Percentiles rank a stretch among this genome's conserved stretches.
These are phyloP conservation scores for Oncorhynchus clarkii DNA, from an alignment of 2,113 vertebrate genomes.

Conservation along the genomic window DNA sequence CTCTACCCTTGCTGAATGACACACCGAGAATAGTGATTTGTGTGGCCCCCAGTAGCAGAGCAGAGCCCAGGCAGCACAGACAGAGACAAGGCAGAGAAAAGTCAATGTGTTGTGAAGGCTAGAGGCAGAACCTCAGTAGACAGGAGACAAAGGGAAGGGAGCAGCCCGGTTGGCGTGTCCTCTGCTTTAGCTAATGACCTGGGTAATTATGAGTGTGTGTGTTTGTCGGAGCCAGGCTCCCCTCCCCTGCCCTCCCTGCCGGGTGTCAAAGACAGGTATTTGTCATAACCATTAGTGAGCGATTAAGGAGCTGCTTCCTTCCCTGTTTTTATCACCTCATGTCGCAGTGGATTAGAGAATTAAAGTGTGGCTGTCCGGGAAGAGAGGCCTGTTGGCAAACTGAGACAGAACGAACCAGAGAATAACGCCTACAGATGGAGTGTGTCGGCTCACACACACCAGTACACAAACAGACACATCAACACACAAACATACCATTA, in stretches of 20 bases:
- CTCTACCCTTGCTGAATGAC: constrained; percentile 69
- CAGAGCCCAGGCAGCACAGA: no score
- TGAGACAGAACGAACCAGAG: constrained; percentile 26
- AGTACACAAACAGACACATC: neutral
- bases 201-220: constrained; percentile 49
- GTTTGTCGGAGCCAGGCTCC: constrained; percentile 10
- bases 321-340: constrained; percentile 56
- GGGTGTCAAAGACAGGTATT: constrained; percentile 59
- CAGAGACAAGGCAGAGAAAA: neutral
- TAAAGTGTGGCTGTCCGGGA: constrained; percentile 59
- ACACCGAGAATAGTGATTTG: constrained; percentile 66
- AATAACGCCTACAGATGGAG: neutral
- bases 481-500: no score
- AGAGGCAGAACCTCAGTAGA: constrained; percentile 39
- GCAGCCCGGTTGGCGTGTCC: constrained; percentile 36
- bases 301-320: constrained; percentile 58
- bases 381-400: constrained; percentile 38
- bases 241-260: constrained; percentile 12
- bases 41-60: constrained; percentile 53
- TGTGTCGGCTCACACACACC: constrained; percentile 16
- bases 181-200: constrained; percentile 48
- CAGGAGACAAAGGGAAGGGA: constrained; percentile 31
- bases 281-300: constrained; percentile 63
- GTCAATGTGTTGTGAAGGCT: constrained; percentile 14
- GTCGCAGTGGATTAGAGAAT: constrained; percentile 69